Evolutionary conservation across 2,797 vertebrate species (phyloP).

Genomic region (Hylomyscus alleni): DNA sequence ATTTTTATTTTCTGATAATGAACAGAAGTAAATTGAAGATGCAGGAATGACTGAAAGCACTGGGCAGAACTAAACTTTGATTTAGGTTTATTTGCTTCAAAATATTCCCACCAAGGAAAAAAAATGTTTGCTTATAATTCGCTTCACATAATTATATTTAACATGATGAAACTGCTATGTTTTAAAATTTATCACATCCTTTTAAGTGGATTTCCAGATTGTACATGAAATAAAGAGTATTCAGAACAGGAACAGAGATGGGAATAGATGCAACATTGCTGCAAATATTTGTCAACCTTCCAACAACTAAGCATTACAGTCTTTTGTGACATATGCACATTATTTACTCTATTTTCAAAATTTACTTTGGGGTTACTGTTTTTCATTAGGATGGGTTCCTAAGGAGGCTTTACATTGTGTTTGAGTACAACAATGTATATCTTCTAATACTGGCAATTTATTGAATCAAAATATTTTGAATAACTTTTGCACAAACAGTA

Average conservation of each 20-base stretch:
- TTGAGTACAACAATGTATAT: background rate
- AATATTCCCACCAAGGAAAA: background rate
- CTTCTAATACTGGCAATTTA: background rate
- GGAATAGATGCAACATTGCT: background rate
- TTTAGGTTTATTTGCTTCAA: background rate
- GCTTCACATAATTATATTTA: background rate
- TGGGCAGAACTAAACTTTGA: background rate
- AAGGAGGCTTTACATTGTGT: background rate
- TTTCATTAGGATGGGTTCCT: background rate
- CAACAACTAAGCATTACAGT: background rate
- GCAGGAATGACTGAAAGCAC: background rate
- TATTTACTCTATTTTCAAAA: background rate
- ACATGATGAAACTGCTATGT: background rate
- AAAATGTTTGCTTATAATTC: background rate
- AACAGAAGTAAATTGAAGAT: constrained; percentile 3
- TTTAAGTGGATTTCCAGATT: background rate
- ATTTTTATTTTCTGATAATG: constrained; percentile 35
- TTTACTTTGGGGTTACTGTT: background rate
- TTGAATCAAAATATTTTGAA: constrained; percentile 65
- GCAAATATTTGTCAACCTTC: background rate
- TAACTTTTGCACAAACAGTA: constrained; percentile 85
- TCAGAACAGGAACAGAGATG: background rate
- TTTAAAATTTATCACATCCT: background rate
- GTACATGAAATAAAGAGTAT: background rate
- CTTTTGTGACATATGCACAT: background rate